Conservation (phyloP, 2,797 vertebrate species). For the Cottoperca gobio region DNA sequence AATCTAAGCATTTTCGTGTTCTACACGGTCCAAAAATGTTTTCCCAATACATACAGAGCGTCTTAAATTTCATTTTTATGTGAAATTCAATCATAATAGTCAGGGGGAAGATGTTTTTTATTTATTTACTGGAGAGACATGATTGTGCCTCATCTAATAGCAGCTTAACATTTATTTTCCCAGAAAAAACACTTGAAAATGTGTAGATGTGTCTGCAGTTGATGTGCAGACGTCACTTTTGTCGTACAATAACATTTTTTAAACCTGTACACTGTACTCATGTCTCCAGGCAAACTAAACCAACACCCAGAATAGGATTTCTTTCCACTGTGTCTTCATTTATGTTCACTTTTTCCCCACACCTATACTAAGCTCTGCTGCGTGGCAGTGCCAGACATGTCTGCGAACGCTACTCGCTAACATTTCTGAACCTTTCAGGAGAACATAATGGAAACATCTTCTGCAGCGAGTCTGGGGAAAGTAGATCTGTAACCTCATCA, state of each 20-base stretch:
- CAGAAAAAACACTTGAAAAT: slow-evolving; percentile 5
- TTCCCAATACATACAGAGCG: background rate
- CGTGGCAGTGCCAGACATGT: slow-evolving; percentile 17
- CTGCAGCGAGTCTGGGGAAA: slow-evolving; percentile 45
- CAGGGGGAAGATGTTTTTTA: background rate
- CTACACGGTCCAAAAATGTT: background rate
- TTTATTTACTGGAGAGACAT: background rate
- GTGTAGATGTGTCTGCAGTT: background rate
- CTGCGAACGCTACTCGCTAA: slow-evolving; percentile 19
- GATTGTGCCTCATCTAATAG: slow-evolving; percentile 6
- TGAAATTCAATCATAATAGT: slow-evolving; percentile 22
- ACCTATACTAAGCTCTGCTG: slow-evolving; percentile 16
- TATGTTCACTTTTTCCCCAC: background rate
- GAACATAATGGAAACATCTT: slow-evolving; percentile 51
- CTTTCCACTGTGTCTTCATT: background rate
- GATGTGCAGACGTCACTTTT: slow-evolving; percentile 9
- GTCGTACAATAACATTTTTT: slow-evolving; percentile 9
- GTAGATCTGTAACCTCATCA: slow-evolving; percentile 60
- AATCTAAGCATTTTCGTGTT: slow-evolving; percentile 1
- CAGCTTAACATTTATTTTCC: slow-evolving; percentile 15
- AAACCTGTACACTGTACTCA: slow-evolving; percentile 22
- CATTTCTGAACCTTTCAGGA: slow-evolving; percentile 16
- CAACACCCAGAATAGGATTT: slow-evolving; percentile 18
- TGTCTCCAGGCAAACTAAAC: slow-evolving; percentile 11
- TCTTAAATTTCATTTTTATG: too few species aligned